Percentiles rank a stretch among this genome's conserved stretches.
Evolutionary conservation across 2,797 vertebrate species (phyloP).

Genomic region (Ptychobarbus kaznakovi): DNA sequence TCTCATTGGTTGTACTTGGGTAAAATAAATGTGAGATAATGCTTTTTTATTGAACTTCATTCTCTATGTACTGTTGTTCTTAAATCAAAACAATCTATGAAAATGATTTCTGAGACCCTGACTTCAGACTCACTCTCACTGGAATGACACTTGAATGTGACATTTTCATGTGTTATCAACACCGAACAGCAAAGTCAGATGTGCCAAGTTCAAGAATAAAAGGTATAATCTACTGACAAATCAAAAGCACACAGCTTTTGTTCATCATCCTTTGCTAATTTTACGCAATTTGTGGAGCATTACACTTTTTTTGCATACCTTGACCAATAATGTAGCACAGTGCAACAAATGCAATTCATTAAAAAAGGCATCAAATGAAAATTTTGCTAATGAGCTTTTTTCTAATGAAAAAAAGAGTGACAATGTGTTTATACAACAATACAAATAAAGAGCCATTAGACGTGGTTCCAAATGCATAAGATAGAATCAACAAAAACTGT

Average conservation of each 20-base stretch:
- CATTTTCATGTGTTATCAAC: slow-evolving; percentile 31
- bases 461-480: slow-evolving; percentile 10
- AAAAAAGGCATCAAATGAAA: slow-evolving; percentile 11
- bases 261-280: slow-evolving; percentile 9
- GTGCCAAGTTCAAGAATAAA: slow-evolving; percentile 37
- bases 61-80: slow-evolving; percentile 52
- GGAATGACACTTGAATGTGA: background rate
- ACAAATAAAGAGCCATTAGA: slow-evolving; percentile 26
- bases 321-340: slow-evolving; percentile 24
- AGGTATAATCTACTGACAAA: slow-evolving; percentile 11
- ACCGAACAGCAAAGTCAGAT: background rate
- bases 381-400: slow-evolving; percentile 6
- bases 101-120: background rate
- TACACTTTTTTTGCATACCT: slow-evolving; percentile 3
- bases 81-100: slow-evolving; percentile 59
- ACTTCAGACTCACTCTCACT: background rate
- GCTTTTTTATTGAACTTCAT: slow-evolving; percentile 39
- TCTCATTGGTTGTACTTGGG: slow-evolving; percentile 3
- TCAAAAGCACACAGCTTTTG: background rate
- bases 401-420: background rate
- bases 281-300: background rate
- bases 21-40: background rate
- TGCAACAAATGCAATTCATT: slow-evolving; percentile 28
- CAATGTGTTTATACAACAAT: slow-evolving; percentile 7
- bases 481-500: slow-evolving; percentile 56